A percentile compares a stretch with the other conserved stretches of the same genome.
Evolutionary conservation across 1,140 invertebrate genomes (phyloP).

Genomic region (Capitella teleta): DNA sequence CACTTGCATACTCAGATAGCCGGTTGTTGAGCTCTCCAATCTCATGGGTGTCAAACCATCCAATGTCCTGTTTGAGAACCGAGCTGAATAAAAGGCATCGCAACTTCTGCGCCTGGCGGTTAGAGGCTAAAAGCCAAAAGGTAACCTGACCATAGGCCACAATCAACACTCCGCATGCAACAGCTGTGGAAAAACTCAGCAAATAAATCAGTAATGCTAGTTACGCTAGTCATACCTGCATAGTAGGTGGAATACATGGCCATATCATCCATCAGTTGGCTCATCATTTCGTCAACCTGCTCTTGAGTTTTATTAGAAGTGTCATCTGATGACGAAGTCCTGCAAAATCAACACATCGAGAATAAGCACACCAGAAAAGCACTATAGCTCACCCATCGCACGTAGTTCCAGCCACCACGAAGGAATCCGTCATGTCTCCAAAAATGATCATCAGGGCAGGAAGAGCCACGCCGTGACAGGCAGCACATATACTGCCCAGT

Average conservation of each 20-base stretch:
- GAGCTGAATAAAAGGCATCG: constrained; percentile 48
- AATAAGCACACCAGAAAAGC: no score
- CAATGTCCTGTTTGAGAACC: constrained; percentile 79
- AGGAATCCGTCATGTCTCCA: constrained; percentile 35
- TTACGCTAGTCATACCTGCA: no score
- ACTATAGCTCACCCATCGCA: no score
- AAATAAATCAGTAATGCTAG: no score
- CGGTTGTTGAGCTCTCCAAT: constrained; percentile 77
- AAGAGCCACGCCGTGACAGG: constrained; percentile 26
- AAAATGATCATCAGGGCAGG: constrained; percentile 40
- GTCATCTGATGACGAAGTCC: no score
- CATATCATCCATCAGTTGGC: no score
- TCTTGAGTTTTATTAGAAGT: no score
- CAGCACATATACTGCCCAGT: constrained; percentile 24
- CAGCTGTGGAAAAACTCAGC: neutral
- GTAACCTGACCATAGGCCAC: constrained; percentile 1
- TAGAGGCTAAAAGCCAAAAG: neutral
- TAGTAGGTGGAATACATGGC: no score
- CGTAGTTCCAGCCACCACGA: no score
- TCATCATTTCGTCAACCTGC: no score
- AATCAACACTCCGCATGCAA: neutral
- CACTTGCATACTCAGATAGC: constrained; percentile 76
- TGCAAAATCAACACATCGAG: no score
- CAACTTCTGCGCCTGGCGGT: neutral
- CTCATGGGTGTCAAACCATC: constrained; percentile 80